Conservation (phyloP, 2,797 vertebrate genomes). For the Ctenochaetus hawaiiensis region DNA sequence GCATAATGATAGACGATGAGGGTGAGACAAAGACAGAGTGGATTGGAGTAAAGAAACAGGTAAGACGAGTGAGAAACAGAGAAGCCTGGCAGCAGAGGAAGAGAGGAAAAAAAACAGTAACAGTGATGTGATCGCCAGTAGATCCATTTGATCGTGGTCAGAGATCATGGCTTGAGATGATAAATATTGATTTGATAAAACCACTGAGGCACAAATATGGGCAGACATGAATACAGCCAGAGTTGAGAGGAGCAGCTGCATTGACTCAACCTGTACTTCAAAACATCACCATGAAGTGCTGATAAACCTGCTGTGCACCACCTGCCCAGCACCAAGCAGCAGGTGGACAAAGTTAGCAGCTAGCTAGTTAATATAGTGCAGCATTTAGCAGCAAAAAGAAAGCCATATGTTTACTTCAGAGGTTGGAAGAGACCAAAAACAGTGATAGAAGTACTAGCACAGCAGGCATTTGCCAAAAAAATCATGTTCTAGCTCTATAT, state of each 20-base stretch:
- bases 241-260: constrained; percentile 69
- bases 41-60: constrained; percentile 34
- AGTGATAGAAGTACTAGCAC: no score
- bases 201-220: constrained; percentile 60
- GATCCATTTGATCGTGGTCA: constrained; percentile 76
- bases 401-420: not conserved
- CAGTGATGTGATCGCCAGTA: constrained; percentile 76
- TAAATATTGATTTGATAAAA: constrained; percentile 83
- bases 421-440: not conserved
- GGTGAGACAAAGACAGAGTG: constrained; percentile 49
- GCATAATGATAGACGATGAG: constrained; percentile 61
- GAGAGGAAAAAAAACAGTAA: constrained; percentile 30
- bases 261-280: constrained; percentile 86
- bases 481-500: no score
- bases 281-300: not conserved
- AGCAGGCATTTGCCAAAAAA: no score
- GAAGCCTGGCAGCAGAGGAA: constrained; percentile 3
- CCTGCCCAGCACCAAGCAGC: not conserved
- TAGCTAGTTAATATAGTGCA: not conserved
- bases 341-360: not conserved
- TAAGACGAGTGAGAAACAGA: constrained; percentile 18
- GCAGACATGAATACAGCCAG: constrained; percentile 38
- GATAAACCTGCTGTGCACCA: not conserved
- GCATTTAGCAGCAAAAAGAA: not conserved
- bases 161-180: constrained; percentile 77